Evolutionary conservation across 2,888 invertebrate species (phyloP).

Genomic region (Campoplex nolae): DNA sequence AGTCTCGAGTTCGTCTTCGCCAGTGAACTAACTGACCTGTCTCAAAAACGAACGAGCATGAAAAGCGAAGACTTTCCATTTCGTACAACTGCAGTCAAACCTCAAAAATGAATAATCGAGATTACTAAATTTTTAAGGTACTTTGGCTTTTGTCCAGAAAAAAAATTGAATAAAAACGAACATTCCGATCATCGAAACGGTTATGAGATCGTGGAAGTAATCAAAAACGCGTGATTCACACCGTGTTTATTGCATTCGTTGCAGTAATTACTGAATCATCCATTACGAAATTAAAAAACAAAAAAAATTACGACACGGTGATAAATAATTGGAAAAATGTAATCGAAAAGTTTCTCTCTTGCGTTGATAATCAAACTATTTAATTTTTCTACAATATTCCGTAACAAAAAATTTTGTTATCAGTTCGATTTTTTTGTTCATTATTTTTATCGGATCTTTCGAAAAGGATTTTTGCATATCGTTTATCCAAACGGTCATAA

Average conservation of each 20-base stretch:
- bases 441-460: not conserved
- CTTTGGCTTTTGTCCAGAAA: not conserved
- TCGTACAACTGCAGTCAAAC: not conserved
- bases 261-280: not conserved
- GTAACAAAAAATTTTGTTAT: not conserved
- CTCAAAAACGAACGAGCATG: not conserved
- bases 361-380: not conserved
- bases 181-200: not conserved
- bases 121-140: not conserved
- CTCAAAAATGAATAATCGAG: not conserved
- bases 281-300: not conserved
- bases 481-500: not conserved
- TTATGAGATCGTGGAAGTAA: not conserved
- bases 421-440: no score
- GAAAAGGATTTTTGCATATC: not conserved
- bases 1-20: constrained; percentile 36
- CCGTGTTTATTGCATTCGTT: not conserved
- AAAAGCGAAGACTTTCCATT: not conserved
- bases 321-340: not conserved
- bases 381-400: not conserved
- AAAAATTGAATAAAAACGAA: not conserved
- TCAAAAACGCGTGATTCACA: not conserved
- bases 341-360: no score
- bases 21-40: constrained; percentile 33
- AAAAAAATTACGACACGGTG: not conserved